These are phyloP conservation scores for Pollachius pollachius DNA, from an alignment of 2,113 vertebrate species.

Conservation along the genomic window DNA sequence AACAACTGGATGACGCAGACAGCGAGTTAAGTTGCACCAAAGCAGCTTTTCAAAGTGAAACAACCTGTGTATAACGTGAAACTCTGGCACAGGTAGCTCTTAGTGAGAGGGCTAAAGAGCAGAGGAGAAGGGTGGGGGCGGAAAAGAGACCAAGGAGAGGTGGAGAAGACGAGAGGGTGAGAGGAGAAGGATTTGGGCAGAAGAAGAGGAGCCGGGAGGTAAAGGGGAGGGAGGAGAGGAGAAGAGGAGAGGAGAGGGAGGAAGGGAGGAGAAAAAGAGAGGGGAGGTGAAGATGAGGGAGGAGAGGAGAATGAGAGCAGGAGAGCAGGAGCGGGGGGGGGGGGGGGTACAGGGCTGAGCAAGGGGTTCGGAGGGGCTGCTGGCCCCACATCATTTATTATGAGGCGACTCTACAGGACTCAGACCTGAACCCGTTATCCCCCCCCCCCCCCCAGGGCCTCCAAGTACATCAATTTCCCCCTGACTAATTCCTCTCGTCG, in stretches of 20 bases:
- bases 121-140: constrained; percentile 6
- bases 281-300: background rate
- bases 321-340: background rate
- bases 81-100: too few relatives aligned
- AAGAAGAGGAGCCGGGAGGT: constrained; percentile 26
- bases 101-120: background rate
- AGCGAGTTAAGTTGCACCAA: too few relatives aligned
- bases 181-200: background rate
- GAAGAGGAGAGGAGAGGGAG: constrained; percentile 6
- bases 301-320: background rate
- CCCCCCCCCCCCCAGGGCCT: constrained; percentile 11
- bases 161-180: background rate
- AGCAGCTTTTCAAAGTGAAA: too few relatives aligned
- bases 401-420: constrained; percentile 10
- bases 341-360: background rate
- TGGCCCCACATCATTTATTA: constrained; percentile 32
- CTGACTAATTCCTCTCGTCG: background rate
- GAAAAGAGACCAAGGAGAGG: constrained; percentile 27
- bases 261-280: constrained; percentile 18
- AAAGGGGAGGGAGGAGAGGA: too few relatives aligned
- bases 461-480: constrained; percentile 5
- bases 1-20: too few relatives aligned
- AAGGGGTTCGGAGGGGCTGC: constrained; percentile 13
- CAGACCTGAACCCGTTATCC: constrained; percentile 26
- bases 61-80: too few relatives aligned